phyloP scores from a whole-genome alignment of 2,113 vertebrate genomes.

The Chelonoidis abingdonii region DNA sequence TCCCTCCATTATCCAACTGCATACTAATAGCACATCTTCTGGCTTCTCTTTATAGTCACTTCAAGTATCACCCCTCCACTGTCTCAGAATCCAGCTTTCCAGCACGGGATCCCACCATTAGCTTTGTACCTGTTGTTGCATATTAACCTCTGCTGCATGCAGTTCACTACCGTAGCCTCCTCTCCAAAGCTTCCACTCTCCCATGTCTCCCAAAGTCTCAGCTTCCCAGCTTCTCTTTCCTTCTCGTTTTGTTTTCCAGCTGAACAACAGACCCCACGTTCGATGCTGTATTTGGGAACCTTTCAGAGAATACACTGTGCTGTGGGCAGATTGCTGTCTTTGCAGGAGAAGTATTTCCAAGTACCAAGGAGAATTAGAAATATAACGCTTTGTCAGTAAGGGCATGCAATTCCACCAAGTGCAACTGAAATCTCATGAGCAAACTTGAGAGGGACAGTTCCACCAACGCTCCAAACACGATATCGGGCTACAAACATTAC shows the following conservation, averaged over 20 bases:
- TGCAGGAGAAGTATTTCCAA: background rate
- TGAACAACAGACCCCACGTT: background rate
- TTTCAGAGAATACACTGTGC: background rate
- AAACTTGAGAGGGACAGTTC: background rate
- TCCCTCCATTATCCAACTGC: background rate
- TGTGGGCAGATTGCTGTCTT: background rate
- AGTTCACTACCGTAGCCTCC: background rate
- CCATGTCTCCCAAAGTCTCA: background rate
- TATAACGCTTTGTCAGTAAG: accelerated
- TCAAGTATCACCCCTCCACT: too few species aligned
- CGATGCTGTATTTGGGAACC: background rate
- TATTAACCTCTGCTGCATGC: too few species aligned
- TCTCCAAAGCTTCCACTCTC: background rate
- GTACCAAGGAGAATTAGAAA: background rate
- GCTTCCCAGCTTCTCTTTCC: background rate
- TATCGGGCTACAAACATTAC: background rate
- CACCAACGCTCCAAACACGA: background rate
- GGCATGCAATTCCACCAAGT: background rate
- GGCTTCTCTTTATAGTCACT: background rate
- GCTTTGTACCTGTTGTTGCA: too few species aligned
- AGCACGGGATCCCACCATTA: background rate
- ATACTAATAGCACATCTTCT: background rate
- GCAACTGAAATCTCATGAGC: background rate
- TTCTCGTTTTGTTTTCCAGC: background rate
- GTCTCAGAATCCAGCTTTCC: background rate